phyloP scores from a whole-genome alignment of 2,113 vertebrate species.

The Rhinogobius similis region DNA sequence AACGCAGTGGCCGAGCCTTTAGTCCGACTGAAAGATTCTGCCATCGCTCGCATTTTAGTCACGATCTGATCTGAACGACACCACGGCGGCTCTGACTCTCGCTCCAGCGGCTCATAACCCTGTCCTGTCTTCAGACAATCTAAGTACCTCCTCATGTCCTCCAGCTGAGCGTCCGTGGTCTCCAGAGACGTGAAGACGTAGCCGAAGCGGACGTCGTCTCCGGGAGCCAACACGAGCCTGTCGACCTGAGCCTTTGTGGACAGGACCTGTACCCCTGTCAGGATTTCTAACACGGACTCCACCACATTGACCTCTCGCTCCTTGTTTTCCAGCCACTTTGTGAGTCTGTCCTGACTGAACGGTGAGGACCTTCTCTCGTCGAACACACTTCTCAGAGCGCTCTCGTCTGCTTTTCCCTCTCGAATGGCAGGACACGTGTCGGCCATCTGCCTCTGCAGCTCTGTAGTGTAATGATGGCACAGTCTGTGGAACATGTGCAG shows the following conservation, averaged over 20 bases:
- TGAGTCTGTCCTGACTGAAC: constrained; percentile 13
- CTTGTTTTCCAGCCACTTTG: constrained; percentile 2
- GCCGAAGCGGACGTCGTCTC: neutral
- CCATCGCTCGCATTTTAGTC: too few relatives aligned
- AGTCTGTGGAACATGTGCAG: constrained; percentile 16
- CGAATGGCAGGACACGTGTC: neutral
- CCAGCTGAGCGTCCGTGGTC: neutral
- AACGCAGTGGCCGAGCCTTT: too few relatives aligned
- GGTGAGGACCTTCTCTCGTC: neutral
- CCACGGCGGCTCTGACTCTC: too few relatives aligned
- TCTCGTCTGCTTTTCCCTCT: constrained; percentile 12
- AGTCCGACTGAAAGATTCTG: too few relatives aligned
- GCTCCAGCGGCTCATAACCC: neutral
- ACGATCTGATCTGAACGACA: too few relatives aligned
- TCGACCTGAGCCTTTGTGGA: neutral
- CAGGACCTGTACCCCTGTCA: neutral
- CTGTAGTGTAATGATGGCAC: neutral
- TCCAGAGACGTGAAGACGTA: neutral
- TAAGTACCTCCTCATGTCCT: neutral
- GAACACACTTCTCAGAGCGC: constrained; percentile 8
- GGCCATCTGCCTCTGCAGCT: neutral
- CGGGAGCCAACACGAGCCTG: neutral
- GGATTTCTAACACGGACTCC: neutral
- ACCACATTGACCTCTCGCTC: constrained; percentile 40
- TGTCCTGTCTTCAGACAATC: neutral